Percentiles rank a stretch among this genome's conserved stretches.
These are phyloP conservation scores for Melitaea cinxia DNA, from an alignment of 1,140 invertebrate species.

Conservation along the genomic window DNA sequence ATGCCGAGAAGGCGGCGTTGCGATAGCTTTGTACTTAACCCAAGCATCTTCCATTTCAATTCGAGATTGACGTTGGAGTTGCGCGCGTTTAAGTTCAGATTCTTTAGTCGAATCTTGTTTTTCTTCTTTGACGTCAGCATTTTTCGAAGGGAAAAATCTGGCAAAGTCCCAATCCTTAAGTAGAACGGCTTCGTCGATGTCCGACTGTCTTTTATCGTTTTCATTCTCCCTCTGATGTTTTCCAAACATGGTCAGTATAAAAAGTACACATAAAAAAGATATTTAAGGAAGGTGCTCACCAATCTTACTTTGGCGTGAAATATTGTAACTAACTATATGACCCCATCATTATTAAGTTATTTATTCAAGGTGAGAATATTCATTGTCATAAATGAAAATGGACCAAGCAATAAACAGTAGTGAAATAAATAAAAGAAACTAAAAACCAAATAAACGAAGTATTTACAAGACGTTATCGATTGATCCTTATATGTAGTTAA, in stretches of 20 bases:
- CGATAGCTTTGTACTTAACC: slow-evolving; percentile 76
- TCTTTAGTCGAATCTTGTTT: slow-evolving; percentile 69
- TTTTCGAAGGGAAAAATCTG: slow-evolving; percentile 87
- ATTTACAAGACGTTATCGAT: slow-evolving; percentile 9
- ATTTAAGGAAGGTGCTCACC: slow-evolving; percentile 61
- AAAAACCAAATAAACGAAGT: no score
- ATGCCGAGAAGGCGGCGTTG: slow-evolving; percentile 69
- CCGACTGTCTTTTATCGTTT: slow-evolving; percentile 76
- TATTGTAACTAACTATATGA: slow-evolving; percentile 8
- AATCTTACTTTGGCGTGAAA: slow-evolving; percentile 78
- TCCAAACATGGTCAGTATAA: slow-evolving; percentile 70
- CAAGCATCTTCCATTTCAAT: slow-evolving; percentile 75
- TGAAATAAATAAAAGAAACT: not conserved
- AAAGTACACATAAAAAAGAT: slow-evolving; percentile 68
- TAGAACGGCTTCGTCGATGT: slow-evolving; percentile 87
- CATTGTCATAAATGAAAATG: slow-evolving; percentile 12
- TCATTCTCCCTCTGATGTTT: slow-evolving; percentile 74
- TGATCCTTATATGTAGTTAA: not conserved
- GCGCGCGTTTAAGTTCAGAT: slow-evolving; percentile 62
- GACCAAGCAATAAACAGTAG: slow-evolving; percentile 27
- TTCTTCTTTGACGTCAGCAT: slow-evolving; percentile 59
- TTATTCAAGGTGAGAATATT: slow-evolving; percentile 5
- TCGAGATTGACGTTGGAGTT: slow-evolving; percentile 68
- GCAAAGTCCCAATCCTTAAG: slow-evolving; percentile 92
- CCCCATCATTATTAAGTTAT: not conserved